These are phyloP conservation scores for Limanda limanda DNA, from an alignment of 2,113 vertebrate species.

Conservation along the genomic window DNA sequence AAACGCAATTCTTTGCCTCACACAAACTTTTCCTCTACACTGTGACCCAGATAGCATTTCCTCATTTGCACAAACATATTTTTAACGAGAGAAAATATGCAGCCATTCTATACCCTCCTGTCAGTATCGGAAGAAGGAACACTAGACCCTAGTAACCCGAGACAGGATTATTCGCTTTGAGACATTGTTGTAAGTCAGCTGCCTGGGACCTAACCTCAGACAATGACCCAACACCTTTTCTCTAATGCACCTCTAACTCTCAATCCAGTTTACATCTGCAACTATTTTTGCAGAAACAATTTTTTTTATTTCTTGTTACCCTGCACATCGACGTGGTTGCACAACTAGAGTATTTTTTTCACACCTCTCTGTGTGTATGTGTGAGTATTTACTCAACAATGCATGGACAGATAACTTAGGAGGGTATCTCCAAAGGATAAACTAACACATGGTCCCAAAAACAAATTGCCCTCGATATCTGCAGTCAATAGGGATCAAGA, in stretches of 20 bases:
- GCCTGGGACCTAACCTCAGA: conserved; percentile 16
- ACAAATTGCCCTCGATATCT: too few relatives aligned
- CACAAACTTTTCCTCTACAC: conserved; percentile 10
- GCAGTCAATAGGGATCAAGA: too few relatives aligned
- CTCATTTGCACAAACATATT: conserved; percentile 51
- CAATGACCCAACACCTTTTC: conserved; percentile 19
- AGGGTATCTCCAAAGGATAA: too few relatives aligned
- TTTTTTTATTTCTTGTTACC: too few relatives aligned
- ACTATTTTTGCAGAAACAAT: too few relatives aligned
- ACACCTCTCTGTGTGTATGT: background rate
- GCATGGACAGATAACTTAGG: background rate
- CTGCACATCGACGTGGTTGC: too few relatives aligned
- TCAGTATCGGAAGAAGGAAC: conserved; percentile 32
- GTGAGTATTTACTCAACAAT: background rate
- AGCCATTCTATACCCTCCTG: conserved; percentile 11
- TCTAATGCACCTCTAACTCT: background rate
- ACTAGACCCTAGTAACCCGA: conserved; percentile 13
- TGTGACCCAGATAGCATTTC: conserved; percentile 63
- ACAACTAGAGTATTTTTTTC: too few relatives aligned
- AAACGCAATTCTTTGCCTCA: background rate
- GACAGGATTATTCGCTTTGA: conserved; percentile 10
- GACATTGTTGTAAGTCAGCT: conserved; percentile 10
- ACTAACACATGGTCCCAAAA: too few relatives aligned
- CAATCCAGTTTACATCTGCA: background rate
- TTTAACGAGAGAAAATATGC: conserved; percentile 49